These are phyloP conservation scores for Oxycera nigricornis DNA, from an alignment of 2,888 invertebrate genomes.

Conservation along the genomic window DNA sequence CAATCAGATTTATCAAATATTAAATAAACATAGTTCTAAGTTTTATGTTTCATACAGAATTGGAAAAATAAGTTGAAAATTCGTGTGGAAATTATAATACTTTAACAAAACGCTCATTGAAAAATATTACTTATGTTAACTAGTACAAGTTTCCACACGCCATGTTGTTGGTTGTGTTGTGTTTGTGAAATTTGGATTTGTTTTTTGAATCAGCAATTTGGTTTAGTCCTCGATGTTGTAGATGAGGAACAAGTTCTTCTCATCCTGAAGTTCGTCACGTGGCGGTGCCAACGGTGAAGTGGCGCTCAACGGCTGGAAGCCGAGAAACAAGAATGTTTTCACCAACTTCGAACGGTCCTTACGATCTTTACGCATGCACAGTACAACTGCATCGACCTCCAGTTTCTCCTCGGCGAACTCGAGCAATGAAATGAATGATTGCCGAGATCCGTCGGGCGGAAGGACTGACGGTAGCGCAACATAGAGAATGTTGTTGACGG, in stretches of 20 bases:
- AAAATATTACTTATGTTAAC: background rate
- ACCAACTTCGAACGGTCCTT: conserved; percentile 85
- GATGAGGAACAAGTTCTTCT: conserved; percentile 67
- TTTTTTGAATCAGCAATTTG: conserved; percentile 16
- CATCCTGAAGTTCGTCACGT: conserved; percentile 64
- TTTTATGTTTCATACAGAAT: background rate
- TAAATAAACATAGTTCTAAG: no score
- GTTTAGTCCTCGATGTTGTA: conserved; percentile 62
- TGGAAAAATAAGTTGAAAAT: background rate
- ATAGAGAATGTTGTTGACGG: conserved; percentile 76
- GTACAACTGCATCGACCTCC: conserved; percentile 77
- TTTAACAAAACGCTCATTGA: background rate
- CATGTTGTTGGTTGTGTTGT: background rate
- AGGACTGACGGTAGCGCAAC: conserved; percentile 87
- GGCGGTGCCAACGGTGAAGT: conserved; percentile 78
- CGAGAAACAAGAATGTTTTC: conserved; percentile 96
- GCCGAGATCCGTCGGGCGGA: conserved; percentile 90
- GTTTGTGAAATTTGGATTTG: background rate
- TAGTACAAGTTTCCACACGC: background rate
- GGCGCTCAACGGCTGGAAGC: conserved; percentile 87
- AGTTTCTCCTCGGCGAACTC: conserved; percentile 96
- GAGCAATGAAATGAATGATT: conserved; percentile 90
- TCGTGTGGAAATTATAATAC: background rate
- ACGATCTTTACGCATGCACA: conserved; percentile 83
- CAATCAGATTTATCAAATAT: no score